A percentile compares a stretch with the other conserved stretches of the same genome.
These are phyloP conservation scores for Pachypanchax playfairii DNA, from an alignment of 2,113 vertebrate genomes.

Conservation along the genomic window DNA sequence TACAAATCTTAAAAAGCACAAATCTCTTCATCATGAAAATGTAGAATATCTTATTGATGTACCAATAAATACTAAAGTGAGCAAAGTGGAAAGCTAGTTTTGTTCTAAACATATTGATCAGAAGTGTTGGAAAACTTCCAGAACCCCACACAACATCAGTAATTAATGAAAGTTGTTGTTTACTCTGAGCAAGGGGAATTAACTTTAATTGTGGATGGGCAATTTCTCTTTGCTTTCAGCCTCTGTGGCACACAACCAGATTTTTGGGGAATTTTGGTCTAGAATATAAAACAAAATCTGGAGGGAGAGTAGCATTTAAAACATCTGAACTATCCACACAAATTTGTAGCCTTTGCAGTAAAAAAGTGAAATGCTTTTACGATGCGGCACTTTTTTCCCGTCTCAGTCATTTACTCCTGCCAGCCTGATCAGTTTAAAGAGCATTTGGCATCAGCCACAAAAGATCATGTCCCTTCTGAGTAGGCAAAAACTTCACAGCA, in stretches of 20 bases:
- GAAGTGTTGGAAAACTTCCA: too few relatives aligned
- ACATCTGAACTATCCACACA: not conserved
- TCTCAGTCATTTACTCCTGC: slow-evolving; percentile 13
- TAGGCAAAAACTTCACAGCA: slow-evolving; percentile 1
- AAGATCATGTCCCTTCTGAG: slow-evolving; percentile 44
- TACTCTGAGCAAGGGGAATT: slow-evolving; percentile 38
- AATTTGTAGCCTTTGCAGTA: not conserved
- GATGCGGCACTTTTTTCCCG: slow-evolving; percentile 6
- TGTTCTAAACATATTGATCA: slow-evolving; percentile 34
- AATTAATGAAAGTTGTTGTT: slow-evolving; percentile 7
- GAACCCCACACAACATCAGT: too few relatives aligned
- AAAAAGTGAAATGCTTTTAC: slow-evolving; percentile 9
- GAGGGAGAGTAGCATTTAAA: slow-evolving; percentile 7
- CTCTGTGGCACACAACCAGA: slow-evolving; percentile 32
- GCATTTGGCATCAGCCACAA: slow-evolving; percentile 37
- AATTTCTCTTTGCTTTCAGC: slow-evolving; percentile 16
- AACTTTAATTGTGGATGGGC: slow-evolving; percentile 34
- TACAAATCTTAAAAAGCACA: slow-evolving; percentile 30
- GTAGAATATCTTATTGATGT: slow-evolving; percentile 27
- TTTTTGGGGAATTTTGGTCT: slow-evolving; percentile 26
- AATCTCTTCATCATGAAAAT: slow-evolving; percentile 35
- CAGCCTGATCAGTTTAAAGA: slow-evolving; percentile 31
- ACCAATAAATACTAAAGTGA: slow-evolving; percentile 8
- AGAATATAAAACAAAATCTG: slow-evolving; percentile 10
- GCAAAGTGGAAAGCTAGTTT: slow-evolving; percentile 19